Percentiles rank a stretch among this genome's conserved stretches.
Conservation (phyloP, 2,797 vertebrate species). For the Emydoidea blandingii region DNA sequence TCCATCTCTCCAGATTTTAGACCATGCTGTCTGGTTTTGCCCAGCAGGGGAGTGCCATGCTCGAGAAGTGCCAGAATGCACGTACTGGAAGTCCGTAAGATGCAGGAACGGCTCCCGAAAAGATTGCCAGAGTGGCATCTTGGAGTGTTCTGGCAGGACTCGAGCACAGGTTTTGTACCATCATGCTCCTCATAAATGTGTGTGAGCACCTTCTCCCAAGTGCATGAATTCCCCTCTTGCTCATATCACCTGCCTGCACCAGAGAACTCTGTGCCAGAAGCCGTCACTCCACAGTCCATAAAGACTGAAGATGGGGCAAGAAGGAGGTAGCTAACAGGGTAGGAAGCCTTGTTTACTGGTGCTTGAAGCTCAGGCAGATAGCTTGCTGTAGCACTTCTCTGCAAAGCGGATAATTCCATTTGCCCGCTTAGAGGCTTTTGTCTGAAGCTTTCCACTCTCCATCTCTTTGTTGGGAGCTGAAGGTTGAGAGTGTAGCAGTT, state of each 20-base stretch:
- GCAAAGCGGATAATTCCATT: background rate
- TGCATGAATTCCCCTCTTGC: background rate
- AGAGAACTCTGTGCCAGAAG: background rate
- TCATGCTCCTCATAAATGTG: too few relatives aligned
- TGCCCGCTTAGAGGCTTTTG: background rate
- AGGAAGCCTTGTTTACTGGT: background rate
- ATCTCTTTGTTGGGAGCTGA: background rate
- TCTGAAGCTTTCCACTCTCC: background rate
- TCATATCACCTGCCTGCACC: background rate
- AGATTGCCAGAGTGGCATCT: background rate
- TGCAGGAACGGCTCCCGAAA: background rate
- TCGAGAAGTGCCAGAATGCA: background rate
- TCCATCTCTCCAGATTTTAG: background rate
- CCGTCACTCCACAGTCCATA: background rate
- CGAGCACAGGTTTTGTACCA: too few relatives aligned
- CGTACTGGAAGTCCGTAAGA: background rate
- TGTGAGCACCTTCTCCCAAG: background rate
- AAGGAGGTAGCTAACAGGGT: fast-evolving
- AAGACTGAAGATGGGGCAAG: fast-evolving
- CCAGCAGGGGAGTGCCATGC: background rate
- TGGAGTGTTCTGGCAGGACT: background rate
- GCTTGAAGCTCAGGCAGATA: background rate
- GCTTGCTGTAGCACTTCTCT: background rate
- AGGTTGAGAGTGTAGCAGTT: background rate
- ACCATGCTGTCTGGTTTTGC: background rate